Evolutionary conservation across 1,140 invertebrate genomes (phyloP).

Genomic region (Lucilia cuprina): DNA sequence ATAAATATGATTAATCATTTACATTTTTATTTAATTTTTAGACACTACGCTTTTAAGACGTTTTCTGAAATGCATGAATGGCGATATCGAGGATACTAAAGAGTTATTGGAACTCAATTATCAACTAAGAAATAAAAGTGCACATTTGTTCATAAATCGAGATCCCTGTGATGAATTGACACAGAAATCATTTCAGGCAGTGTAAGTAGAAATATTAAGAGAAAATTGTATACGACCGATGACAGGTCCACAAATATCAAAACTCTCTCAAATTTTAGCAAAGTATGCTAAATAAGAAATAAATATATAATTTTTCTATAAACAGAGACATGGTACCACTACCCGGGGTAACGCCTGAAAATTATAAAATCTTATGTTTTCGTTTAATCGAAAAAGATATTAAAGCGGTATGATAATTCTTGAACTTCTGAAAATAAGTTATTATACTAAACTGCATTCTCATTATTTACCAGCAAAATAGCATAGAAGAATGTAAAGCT

Average conservation of each 20-base stretch:
- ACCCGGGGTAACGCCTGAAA: constrained; percentile 66
- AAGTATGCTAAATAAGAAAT: too few species aligned
- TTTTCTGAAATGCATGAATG: constrained; percentile 62
- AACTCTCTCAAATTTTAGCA: too few species aligned
- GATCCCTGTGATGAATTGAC: constrained; percentile 68
- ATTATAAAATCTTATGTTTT: constrained; percentile 61
- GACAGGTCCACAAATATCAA: too few species aligned
- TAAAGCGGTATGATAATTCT: constrained; percentile 41
- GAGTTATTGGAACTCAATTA: constrained; percentile 71
- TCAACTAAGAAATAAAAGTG: constrained; percentile 68
- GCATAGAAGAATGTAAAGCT: constrained; percentile 71
- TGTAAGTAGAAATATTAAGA: constrained; percentile 60
- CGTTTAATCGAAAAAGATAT: constrained; percentile 52
- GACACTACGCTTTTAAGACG: constrained; percentile 46
- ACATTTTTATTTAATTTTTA: constrained; percentile 7
- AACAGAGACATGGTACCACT: constrained; percentile 67
- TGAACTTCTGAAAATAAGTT: neutral
- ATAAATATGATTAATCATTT: neutral
- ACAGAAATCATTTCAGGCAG: constrained; percentile 65
- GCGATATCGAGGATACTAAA: constrained; percentile 68
- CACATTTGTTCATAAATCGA: constrained; percentile 71
- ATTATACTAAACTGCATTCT: neutral
- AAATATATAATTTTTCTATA: too few species aligned
- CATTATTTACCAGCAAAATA: constrained; percentile 65
- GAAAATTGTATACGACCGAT: neutral